Evolutionary conservation across 2,113 vertebrate species (phyloP), one percentile per base, ranked within the genome.

Genomic region (Cyprinodon variegatus): DNA sequence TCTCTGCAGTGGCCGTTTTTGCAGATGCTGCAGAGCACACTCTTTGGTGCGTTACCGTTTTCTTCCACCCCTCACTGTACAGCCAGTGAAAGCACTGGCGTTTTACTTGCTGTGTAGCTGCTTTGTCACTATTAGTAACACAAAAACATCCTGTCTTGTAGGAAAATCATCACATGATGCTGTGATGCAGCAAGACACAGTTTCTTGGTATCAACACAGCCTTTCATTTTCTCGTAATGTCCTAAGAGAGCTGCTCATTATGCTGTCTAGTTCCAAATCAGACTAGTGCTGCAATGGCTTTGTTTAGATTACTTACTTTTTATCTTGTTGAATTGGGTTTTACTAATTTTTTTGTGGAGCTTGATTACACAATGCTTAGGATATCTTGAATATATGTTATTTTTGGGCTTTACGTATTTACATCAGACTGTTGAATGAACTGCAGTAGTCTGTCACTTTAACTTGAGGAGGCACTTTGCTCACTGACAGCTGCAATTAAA

Each of bases 1-100:
- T 62, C 71, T 61, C 86, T 84, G 86, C 85, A 86, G 89, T 61
- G 84, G 75, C 72, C 72, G 10, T 82, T 87, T 84, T 65, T 88
- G 72, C 86, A 90, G 85, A 86, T 77, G 62, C 88, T 86, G 83
- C 86, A 89, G 81, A 81, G 76, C 67, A 70, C 86, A 78, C 74
- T 46, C 83, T 72, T 76, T 85, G 83, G 82, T 90, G 88, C 68
- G 77, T 87, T 83, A 85, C 74, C 77, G 82, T 74, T 74, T 43
- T 65, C 74, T 84, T 20, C 22, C 29, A 29, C 13, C 8, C 83
- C 72, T 67, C 62, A 29, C 39, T 60, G 11, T 72, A 62, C 71
- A 78, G 22, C 46, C 62, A 69, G 67, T 74, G 68, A 77, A 78
- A 79, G 74, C 17, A 77, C 67, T 70, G 6, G 40, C 10, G 13